These are phyloP conservation scores for Palaemon carinicauda DNA, from an alignment of 1,140 invertebrate genomes.

Conservation along the genomic window DNA sequence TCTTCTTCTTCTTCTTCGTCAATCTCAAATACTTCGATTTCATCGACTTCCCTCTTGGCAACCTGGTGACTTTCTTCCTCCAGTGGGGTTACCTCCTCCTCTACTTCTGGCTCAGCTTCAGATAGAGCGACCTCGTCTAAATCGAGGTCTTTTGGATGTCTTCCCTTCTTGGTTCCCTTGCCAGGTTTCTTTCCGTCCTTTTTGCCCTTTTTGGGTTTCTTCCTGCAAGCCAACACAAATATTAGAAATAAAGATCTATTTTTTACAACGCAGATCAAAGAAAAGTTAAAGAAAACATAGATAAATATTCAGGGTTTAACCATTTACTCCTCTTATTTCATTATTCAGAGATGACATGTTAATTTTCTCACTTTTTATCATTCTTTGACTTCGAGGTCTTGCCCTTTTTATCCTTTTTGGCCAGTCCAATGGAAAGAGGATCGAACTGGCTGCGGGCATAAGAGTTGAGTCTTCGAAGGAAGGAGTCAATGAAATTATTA, in stretches of 20 bases:
- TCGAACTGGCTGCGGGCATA: constrained; percentile 12
- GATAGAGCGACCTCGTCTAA: neutral
- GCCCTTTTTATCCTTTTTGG: neutral
- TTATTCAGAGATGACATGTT: neutral
- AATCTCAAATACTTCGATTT: neutral
- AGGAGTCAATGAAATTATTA: constrained; percentile 41
- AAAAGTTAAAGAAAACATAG: too few species aligned
- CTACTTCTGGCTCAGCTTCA: neutral
- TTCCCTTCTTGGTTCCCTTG: neutral
- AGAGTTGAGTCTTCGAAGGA: constrained; percentile 26
- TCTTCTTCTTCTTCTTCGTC: constrained; percentile 3
- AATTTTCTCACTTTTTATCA: neutral
- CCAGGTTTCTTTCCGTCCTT: neutral
- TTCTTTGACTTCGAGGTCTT: neutral
- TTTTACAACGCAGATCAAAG: too few species aligned
- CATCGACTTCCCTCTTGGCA: neutral
- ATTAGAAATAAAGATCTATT: too few species aligned
- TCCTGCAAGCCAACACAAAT: too few species aligned
- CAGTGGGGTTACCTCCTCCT: neutral
- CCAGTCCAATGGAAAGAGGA: constrained; percentile 18
- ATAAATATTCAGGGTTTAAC: too few species aligned
- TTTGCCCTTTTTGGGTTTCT: too few species aligned
- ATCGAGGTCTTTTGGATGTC: constrained; percentile 38
- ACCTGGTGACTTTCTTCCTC: neutral
- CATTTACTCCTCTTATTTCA: neutral